phyloP scores from a whole-genome alignment of 2,888 invertebrate species.

The Pedicia rivosa region DNA sequence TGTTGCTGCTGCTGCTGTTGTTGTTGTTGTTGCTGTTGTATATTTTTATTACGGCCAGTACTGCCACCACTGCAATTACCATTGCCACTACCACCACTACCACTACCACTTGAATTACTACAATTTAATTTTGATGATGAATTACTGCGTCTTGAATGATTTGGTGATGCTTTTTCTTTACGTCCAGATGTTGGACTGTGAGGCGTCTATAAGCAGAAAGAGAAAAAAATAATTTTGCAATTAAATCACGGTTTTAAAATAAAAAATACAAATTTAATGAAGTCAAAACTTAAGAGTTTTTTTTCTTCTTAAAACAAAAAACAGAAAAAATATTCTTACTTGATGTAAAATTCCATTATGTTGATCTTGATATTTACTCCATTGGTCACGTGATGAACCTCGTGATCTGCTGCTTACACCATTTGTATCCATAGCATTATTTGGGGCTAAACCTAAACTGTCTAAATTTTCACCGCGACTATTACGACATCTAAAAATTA shows the following conservation, averaged over 20 bases:
- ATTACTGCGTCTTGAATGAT: slow-evolving; percentile 27
- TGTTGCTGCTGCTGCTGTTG: slow-evolving; percentile 8
- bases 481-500: slow-evolving; percentile 24
- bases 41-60: neutral
- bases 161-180: slow-evolving; percentile 28
- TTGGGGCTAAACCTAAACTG: slow-evolving; percentile 27
- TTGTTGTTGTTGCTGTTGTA: slow-evolving; percentile 6
- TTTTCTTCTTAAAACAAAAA: no score
- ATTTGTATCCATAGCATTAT: slow-evolving; percentile 22
- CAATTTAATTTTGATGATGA: slow-evolving; percentile 17
- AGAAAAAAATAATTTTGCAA: neutral
- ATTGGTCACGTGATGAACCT: slow-evolving; percentile 22
- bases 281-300: no score
- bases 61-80: slow-evolving; percentile 31
- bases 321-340: no score
- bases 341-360: slow-evolving; percentile 3
- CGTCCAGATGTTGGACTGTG: slow-evolving; percentile 27
- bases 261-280: no score
- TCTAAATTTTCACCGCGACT: slow-evolving; percentile 29
- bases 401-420: slow-evolving; percentile 9
- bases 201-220: slow-evolving; percentile 22
- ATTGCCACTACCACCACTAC: slow-evolving; percentile 50
- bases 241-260: neutral
- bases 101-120: slow-evolving; percentile 24
- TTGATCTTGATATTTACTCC: slow-evolving; percentile 19